Evolutionary conservation across 2,113 vertebrate species (phyloP), one percentile per base, ranked within the genome.

Genomic region (Thunnus thynnus): DNA sequence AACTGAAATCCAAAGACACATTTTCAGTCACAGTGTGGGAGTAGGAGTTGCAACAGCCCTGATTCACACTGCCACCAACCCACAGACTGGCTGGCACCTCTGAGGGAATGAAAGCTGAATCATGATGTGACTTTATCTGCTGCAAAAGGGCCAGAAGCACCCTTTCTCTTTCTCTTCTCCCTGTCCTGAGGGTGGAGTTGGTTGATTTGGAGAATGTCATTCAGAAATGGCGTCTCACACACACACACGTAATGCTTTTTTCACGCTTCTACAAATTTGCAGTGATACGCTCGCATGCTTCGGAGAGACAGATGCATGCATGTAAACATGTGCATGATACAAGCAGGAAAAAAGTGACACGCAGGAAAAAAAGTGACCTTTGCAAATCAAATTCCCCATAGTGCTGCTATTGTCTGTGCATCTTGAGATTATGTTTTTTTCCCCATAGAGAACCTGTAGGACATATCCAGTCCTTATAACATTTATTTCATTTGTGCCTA

Each of bases 21-120:
- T 88, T 91, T 83, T 76, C 55, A 52, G 76, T 83, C 74, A 78
- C 47, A 84, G 78, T 84, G 86, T 90, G 41, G 69, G 75, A 89
- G 85, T 88, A 63, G 82, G 86, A 87, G 78, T 75, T 75, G 81
- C 84, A 84, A 84, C 73, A 79, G 78, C 76, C 76, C 80, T 70
- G 62, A 80, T 85, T 89, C 90, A 87, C 88, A 79, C 80, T 51
- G 75, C 76, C 79, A 88, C 78, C 87, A 80, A 51, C 81, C 86
- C 85, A 87, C 85, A 86, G 86, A 89, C 83, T 86, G 79, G 80
- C 87, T 89, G 85, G 66, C 81, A 81, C 83, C 73, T 89, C 81
- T 11, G 83, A 84, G 64, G 72, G 72, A 85, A 84, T 74, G 79
- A 87, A 36, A 71, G 85, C 81, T 91, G 89, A 92, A 84, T 93